Evolutionary conservation across 2,797 vertebrate genomes (phyloP), one percentile per base, ranked within the genome.

Genomic region (Meda fulgida): DNA sequence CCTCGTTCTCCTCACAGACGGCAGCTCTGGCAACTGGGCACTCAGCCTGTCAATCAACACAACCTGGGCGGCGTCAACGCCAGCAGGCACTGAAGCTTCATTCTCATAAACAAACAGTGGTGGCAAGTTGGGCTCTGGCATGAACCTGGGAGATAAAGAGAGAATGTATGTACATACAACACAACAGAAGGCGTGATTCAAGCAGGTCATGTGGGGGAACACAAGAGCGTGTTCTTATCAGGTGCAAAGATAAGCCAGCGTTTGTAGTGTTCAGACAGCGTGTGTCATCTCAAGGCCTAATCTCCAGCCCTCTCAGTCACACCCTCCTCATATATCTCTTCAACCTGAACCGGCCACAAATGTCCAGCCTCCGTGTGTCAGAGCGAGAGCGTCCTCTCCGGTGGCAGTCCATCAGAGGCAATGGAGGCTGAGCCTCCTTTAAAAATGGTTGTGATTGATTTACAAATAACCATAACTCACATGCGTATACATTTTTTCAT

Each of bases 91-190:
- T 2, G 96, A 96, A 80, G 96, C 93, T 67, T 92, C 89, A 7
- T 94, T 78, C 87, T 97, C 96, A 0, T 97, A 97, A 78, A 99
- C 95, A 78, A 97, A 93, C 91, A 99, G 90, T 46, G 98, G 97
- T 19, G 98, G 98, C 90, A 99, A 96, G 93, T 99, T 99, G 89
- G 98, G 98, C 90, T 99, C 98, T 0, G 98, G 98, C 97, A 99
- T 99, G 79, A 99, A 99, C 92, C 98, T 99, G 71, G 63, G 16
- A 10, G 7, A 63, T 48, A 23, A 13, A 26, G 8, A 34, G 38
- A 71, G 31, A 40, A 18, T 31, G 18, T 36, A 72, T 14, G 34
- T 18, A 63, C 31, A 51, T 36, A 10, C 16, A 10, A 19, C n/a
- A 36, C 14, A 55, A 14, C 43, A 40, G 18, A 58, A 14, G 81